Evolutionary conservation across 2,888 invertebrate genomes (phyloP).

Genomic region (Anthophora plumipes): DNA sequence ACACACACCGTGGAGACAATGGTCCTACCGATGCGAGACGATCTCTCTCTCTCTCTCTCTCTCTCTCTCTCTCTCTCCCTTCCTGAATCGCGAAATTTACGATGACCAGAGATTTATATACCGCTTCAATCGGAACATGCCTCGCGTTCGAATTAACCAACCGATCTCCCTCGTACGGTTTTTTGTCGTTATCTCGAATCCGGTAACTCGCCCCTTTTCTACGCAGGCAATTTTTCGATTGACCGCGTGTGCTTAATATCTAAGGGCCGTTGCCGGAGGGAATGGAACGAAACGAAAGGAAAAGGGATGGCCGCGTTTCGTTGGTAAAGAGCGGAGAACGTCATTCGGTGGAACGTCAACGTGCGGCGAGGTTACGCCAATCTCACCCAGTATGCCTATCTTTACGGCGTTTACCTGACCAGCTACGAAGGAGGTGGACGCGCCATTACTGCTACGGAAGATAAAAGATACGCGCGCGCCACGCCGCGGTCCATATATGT

Average conservation of each 20-base stretch:
- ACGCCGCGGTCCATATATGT: conserved; percentile 83
- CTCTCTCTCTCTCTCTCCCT: neutral
- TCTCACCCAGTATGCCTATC: conserved; percentile 77
- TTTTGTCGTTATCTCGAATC: conserved; percentile 38
- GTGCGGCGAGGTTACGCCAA: conserved; percentile 66
- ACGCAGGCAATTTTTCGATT: neutral
- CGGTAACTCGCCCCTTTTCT: neutral
- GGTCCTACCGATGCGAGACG: too few relatives aligned
- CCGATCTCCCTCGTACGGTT: conserved; percentile 22
- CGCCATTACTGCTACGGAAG: conserved; percentile 78
- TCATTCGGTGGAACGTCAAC: conserved; percentile 52
- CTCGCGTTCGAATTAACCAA: conserved; percentile 53
- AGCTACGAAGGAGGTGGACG: conserved; percentile 76
- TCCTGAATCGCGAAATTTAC: conserved; percentile 51
- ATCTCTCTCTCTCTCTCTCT: too few relatives aligned
- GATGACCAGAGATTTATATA: conserved; percentile 58
- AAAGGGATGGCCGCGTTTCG: too few relatives aligned
- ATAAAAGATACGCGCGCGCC: conserved; percentile 83
- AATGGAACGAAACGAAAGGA: neutral
- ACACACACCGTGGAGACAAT: conserved; percentile 51
- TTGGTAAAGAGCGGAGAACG: conserved; percentile 12
- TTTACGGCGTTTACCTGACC: conserved; percentile 77
- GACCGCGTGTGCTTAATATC: too few relatives aligned
- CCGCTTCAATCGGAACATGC: conserved; percentile 53
- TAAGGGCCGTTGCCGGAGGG: too few relatives aligned